Conservation (phyloP, 2,888 invertebrate genomes). For the Paralinhomoeus sp. region DNA sequence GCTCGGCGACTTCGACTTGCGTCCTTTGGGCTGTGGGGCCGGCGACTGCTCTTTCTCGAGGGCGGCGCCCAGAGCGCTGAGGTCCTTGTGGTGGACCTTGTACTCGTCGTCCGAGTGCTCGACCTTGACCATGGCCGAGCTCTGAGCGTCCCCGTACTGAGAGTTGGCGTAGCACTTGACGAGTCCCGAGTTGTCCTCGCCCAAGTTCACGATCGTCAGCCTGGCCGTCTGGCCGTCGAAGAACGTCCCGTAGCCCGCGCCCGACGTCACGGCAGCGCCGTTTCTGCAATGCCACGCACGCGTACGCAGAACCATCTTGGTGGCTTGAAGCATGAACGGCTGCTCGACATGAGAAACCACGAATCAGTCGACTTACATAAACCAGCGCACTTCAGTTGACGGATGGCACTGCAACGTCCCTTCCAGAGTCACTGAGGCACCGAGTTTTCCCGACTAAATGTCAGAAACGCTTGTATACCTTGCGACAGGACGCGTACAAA, state of each 20-base stretch:
- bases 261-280: constrained; percentile 10
- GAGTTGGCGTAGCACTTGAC: constrained; percentile 20
- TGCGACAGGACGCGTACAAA: background rate
- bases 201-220: constrained; percentile 14
- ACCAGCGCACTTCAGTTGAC: constrained; percentile 21
- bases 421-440: constrained; percentile 16
- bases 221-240: constrained; percentile 19
- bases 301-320: too few species aligned
- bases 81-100: constrained; percentile 4
- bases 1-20: background rate
- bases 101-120: constrained; percentile 11
- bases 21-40: background rate
- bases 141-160: constrained; percentile 20
- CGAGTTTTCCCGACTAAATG: constrained; percentile 13
- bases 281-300: too few species aligned
- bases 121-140: constrained; percentile 17
- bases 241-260: constrained; percentile 11
- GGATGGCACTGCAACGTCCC: constrained; percentile 20
- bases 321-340: too few species aligned
- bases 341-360: too few species aligned
- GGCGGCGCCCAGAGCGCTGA: background rate
- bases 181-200: constrained; percentile 14
- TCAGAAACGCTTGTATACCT: background rate
- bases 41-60: background rate
- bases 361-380: constrained; percentile 13